Evolutionary conservation across 92 coral and sea anemone species (phyloP), one percentile per base, ranked within the genome.

Genomic region (Ricordea florida): DNA sequence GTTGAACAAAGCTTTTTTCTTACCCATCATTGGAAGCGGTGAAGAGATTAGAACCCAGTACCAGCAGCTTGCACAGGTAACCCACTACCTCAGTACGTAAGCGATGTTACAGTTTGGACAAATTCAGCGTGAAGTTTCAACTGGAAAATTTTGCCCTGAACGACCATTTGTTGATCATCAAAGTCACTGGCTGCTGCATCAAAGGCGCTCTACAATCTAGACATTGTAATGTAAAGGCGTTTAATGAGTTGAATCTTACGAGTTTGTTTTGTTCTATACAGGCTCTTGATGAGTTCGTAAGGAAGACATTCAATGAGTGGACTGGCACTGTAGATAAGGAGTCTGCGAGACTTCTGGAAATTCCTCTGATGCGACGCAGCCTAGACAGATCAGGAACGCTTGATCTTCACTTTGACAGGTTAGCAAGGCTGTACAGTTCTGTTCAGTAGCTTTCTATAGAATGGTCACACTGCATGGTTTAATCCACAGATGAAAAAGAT

Each of bases 251-350:
- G n/a, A n/a, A n/a, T n/a, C n/a, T 24, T 14, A 53, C 31, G 10
- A 9, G n/a, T 3, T 47, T 26, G 0, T 37, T 22, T 18, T 35
- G 3, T n/a, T 34, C 40, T 26, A 51, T 27, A 8, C 48, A 93
- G 97, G 99, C 99, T 43, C 81, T 96, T 61, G 99, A 96, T 72
- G 99, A 96, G 36, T 96, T 64, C 83, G 99, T 96, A 35, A 76
- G 99, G 62, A 96, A 96, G 86, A 96, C 99, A 13, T 96, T 96
- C 71, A 96, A 96, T 76, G 99, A 96, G 56, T 96, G 99, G 99
- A 89, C 96, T 1, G 85, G 92, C 5, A 85, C 85, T 18, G 99
- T 96, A 2, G 99, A 96, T 70, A 92, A 96, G 87, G 99, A 92
- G 27, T 87, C 97, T 9, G 69, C 66, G 35, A 89, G 83, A 66